A percentile compares a stretch with the other conserved stretches of the same genome.
Evolutionary conservation across 2,113 vertebrate genomes (phyloP).

Genomic region (Struthio camelus): DNA sequence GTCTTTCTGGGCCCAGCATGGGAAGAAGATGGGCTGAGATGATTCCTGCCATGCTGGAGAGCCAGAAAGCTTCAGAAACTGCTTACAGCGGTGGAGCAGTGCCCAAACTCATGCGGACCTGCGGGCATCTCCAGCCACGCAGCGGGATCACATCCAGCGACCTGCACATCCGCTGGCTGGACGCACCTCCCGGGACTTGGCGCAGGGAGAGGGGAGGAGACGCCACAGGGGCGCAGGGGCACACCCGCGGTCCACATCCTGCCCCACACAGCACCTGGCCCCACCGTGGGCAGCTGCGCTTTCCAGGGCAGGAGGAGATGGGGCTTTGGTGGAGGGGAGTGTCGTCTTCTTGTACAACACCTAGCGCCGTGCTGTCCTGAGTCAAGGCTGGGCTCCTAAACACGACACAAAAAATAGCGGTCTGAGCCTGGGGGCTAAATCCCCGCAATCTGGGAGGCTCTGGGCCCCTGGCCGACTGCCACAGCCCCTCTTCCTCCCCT

Average conservation of each 20-base stretch:
- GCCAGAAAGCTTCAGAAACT: not conserved
- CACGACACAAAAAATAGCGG: not conserved
- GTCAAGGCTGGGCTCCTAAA: not conserved
- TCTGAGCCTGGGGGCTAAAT: too few relatives aligned
- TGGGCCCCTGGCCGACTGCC: not conserved
- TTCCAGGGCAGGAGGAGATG: conserved; percentile 16
- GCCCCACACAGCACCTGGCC: not conserved
- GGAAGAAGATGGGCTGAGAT: not conserved
- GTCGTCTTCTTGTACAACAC: too few relatives aligned
- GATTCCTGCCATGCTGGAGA: not conserved
- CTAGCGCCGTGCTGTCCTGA: not conserved
- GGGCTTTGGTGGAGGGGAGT: too few relatives aligned
- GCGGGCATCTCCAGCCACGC: fast-evolving
- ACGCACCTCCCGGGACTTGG: too few relatives aligned
- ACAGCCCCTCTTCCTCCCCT: not conserved
- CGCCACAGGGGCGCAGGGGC: not conserved
- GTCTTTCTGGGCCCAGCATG: not conserved
- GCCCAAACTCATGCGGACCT: not conserved
- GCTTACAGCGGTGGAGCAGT: too few relatives aligned
- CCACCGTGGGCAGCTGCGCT: not conserved
- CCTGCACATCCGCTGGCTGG: too few relatives aligned
- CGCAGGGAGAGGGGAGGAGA: too few relatives aligned
- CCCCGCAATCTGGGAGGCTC: too few relatives aligned
- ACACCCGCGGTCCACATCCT: not conserved
- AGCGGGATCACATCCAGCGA: not conserved